phyloP scores from a whole-genome alignment of 2,888 invertebrate species.

The Lycia hirtaria region DNA sequence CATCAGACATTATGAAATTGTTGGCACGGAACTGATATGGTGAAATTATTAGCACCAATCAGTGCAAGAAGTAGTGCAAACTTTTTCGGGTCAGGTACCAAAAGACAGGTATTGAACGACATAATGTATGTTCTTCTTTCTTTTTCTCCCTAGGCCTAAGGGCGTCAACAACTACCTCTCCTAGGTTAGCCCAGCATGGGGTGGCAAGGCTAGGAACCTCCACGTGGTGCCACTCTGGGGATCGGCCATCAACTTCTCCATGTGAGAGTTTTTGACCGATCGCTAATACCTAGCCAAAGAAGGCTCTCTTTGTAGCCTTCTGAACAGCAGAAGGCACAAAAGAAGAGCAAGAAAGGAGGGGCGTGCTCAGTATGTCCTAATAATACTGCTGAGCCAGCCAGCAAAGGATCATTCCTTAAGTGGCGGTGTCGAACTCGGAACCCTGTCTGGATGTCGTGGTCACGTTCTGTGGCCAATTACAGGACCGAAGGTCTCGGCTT shows the following conservation, averaged over 20 bases:
- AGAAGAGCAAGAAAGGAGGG: background rate
- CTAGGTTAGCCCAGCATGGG: too few relatives aligned
- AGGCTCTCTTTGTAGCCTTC: background rate
- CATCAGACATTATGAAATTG: too few relatives aligned
- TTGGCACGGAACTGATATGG: too few relatives aligned
- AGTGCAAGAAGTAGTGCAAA: too few relatives aligned
- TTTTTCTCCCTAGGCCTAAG: too few relatives aligned
- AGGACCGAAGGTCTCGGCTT: constrained; percentile 15
- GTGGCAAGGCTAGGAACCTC: constrained; percentile 3
- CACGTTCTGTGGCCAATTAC: background rate
- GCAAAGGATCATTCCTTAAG: background rate
- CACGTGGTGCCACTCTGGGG: constrained; percentile 4
- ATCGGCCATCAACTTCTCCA: background rate
- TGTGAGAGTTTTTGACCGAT: background rate
- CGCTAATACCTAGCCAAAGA: background rate
- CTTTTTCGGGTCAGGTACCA: too few relatives aligned
- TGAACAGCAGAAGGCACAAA: background rate
- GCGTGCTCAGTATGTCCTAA: background rate
- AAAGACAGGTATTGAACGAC: too few relatives aligned
- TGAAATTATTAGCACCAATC: too few relatives aligned
- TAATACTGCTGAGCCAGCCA: background rate
- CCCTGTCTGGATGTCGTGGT: background rate
- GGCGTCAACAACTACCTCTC: too few relatives aligned
- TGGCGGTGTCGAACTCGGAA: background rate
- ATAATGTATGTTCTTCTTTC: too few relatives aligned